These are phyloP conservation scores for Muscicapa striata DNA, from an alignment of 2,797 vertebrate species.

Conservation along the genomic window DNA sequence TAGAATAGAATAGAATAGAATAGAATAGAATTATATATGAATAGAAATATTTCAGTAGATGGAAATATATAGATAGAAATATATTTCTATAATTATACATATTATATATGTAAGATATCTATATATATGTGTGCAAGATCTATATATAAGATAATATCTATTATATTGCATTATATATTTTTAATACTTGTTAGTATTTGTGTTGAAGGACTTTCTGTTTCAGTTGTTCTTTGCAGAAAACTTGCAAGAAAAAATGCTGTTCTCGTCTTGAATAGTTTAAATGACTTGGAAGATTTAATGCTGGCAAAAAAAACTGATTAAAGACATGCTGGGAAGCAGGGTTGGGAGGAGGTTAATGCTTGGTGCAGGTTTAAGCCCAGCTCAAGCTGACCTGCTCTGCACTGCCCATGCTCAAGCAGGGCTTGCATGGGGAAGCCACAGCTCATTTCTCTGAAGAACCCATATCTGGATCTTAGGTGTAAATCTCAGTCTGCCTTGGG, in stretches of 20 bases:
- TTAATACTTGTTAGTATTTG: neutral
- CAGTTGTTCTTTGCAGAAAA: neutral
- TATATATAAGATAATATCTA: neutral
- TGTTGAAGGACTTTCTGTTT: neutral
- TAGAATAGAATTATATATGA: too few relatives aligned
- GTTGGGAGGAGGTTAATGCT: neutral
- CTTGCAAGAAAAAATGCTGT: accelerated
- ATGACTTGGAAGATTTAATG: neutral
- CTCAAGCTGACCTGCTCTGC: accelerated
- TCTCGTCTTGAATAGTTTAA: neutral
- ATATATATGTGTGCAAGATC: too few relatives aligned
- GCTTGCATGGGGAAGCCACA: accelerated
- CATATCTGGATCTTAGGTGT: neutral
- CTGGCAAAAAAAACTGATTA: neutral
- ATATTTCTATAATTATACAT: neutral
- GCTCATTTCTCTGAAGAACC: neutral
- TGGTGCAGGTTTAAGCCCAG: neutral
- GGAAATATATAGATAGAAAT: neutral
- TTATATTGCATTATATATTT: neutral
- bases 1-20: too few relatives aligned
- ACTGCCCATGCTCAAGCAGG: accelerated
- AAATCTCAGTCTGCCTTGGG: neutral
- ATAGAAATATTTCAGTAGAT: neutral
- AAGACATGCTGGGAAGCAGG: neutral
- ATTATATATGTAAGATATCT: too few relatives aligned